Base-by-base conservation (phyloP, 2,113 vertebrate genomes). In the Anguilla japonica region DNA sequence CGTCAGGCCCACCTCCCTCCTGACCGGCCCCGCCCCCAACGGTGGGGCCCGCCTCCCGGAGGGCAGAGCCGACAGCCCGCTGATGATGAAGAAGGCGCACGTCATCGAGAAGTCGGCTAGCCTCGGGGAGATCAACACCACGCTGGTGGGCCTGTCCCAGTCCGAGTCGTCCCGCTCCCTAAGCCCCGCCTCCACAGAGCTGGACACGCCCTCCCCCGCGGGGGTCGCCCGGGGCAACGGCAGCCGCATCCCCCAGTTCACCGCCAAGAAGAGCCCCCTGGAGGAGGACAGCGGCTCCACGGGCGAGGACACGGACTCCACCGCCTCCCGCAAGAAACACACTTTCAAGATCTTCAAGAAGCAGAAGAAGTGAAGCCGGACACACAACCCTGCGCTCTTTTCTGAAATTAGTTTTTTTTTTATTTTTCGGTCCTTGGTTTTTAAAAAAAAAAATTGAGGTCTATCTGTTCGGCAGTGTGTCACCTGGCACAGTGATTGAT, bases 331-430 rank as follows among this genome's bases (percentile, higher is more conserved):
- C 87, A 98, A 97, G 93, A 98, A 97, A 91, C 95, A 96, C 91
- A 95, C 96, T 71, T 96, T 99, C 79, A 96, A 97, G 95, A 95
- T 99, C 92, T 99, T 99, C 93, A 98, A 97, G 94, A 99, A 97
- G 90, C 97, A 97, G 93, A 96, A 95, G 91, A 97, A 96, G 88
- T 86, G 79, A 85, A 41, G 16, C 0, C 53, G 26, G 39, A 15
- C 50, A 4, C 0, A 67, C 60, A 34, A 67, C 60, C 60, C 60
- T 60, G 57, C 57, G 5, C 63, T 22, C 18, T 60, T 14, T 53
- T 53, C 13, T 14, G 50, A 2, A 6, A 26, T 46, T 46, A 5
- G 18, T 43, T 41, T 43, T 20, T 84, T 41, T 84, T 2, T 16
- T 20, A 26, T 53, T 41, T 15, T 43, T 43, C 16, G 6, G 41